Evolutionary conservation across 1,140 invertebrate genomes (phyloP).

Genomic region (Calephelis virginiensis): DNA sequence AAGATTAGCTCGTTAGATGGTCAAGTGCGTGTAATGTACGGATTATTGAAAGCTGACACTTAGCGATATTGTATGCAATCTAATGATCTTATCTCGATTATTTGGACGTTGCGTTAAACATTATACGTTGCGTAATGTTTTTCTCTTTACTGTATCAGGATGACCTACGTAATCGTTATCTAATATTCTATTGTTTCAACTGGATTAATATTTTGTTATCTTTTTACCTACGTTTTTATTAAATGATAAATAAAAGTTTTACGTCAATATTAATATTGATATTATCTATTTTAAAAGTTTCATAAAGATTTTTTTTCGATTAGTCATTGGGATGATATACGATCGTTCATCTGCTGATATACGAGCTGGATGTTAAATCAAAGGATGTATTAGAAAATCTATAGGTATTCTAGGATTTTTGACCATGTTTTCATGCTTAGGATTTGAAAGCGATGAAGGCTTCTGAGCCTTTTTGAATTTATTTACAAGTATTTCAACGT

Average conservation of each 20-base stretch:
- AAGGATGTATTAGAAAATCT: no score
- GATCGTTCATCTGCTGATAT: no score
- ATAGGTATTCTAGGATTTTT: no score
- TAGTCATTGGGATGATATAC: no score
- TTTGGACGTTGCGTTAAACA: slow-evolving; percentile 1
- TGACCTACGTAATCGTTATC: not conserved
- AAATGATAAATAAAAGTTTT: not conserved
- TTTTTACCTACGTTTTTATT: slow-evolving; percentile 1
- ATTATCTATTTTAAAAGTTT: not conserved
- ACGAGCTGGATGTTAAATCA: no score
- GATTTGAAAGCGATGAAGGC: no score
- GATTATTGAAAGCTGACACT: slow-evolving; percentile 15
- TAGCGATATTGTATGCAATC: slow-evolving; percentile 5
- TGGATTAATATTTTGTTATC: slow-evolving; percentile 5
- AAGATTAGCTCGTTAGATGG: slow-evolving; percentile 36
- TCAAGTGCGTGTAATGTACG: slow-evolving; percentile 31
- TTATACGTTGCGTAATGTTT: slow-evolving; percentile 3
- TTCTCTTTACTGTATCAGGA: not conserved
- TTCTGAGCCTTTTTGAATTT: no score
- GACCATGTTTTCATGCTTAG: no score
- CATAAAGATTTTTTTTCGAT: not conserved
- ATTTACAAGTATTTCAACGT: no score
- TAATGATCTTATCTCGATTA: slow-evolving; percentile 9
- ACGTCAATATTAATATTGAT: not conserved
- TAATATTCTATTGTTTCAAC: not conserved